phyloP scores from a whole-genome alignment of 53 echinoderm and acorn worm genomes.

The Antedon mediterranea region DNA sequence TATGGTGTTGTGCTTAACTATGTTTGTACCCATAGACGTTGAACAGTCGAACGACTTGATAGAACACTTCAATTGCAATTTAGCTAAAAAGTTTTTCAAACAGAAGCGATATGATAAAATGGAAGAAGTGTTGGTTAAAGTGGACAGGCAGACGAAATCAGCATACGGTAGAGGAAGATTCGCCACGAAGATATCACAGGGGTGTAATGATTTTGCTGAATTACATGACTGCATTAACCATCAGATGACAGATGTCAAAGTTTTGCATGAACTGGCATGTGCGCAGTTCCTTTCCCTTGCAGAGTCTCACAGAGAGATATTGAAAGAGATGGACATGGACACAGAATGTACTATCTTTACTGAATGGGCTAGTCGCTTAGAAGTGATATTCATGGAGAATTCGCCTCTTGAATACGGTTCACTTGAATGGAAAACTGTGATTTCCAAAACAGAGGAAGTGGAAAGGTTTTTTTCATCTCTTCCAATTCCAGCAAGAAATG shows the following conservation, averaged over 20 bases:
- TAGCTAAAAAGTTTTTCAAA: neutral
- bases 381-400: neutral
- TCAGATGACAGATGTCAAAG: neutral
- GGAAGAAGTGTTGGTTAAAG: neutral
- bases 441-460: neutral
- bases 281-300: neutral
- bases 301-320: neutral
- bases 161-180: neutral
- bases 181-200: neutral
- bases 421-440: neutral
- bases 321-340: neutral
- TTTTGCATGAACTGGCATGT: neutral
- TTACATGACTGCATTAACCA: neutral
- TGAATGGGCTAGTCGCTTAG: neutral
- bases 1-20: no score
- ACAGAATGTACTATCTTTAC: neutral
- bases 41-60: no score
- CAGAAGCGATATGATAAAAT: neutral
- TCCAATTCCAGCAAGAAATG: neutral
- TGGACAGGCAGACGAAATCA: neutral
- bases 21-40: no score
- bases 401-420: neutral
- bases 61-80: neutral
- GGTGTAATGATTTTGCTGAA: neutral
- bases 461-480: neutral